Evolutionary conservation across 1,140 invertebrate species (phyloP), one percentile per base, ranked within the genome.

Genomic region (Pseudomyrmex flavicornis): DNA sequence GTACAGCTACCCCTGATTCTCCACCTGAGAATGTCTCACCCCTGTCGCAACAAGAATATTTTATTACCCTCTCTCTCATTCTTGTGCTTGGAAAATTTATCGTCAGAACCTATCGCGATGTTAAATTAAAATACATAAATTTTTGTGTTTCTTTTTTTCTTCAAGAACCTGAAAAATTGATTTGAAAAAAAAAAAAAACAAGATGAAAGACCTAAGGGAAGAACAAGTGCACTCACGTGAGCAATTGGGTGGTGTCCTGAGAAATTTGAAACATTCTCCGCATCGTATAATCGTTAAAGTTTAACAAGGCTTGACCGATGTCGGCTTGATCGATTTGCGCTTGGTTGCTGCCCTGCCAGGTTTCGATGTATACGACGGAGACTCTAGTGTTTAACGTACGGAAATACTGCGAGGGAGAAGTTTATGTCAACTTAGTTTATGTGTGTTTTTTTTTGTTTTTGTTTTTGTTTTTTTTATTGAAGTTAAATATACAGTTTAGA

Each of bases 281-380:
- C 54, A 97, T 96, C 65, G 97, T 97, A 94, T 98, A 99, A 91
- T 98, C 97, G 92, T 98, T 98, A 93, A 99, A 98, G 93, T 97
- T 97, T 84, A 96, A 96, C 91, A 99, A 96, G 75, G 98, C 97
- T 88, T 96, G 95, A 52, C 96, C 96, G 90, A 98, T 98, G 92
- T 99, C 98, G 92, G 96, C 96, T 76, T 96, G 96, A 89, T 97
- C 96, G 82, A 98, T 97, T 84, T 95, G 93, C 13, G 97, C 97
- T 91, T 98, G 97, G 93, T 99, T 98, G 26, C 96, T 96, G 63
- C 97, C 97, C 92, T 97, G 97, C 98, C 98, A 99, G 63, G 98
- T 98, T 95, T 99, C 98, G 93, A 99, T 97, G 94, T 99, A 99
- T 58, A 99, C 97, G 83, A 99, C 97, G 12, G 98, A 98, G 26